Evolutionary conservation across 2,888 invertebrate species (phyloP).

Genomic region (Watsonalla cultraria): DNA sequence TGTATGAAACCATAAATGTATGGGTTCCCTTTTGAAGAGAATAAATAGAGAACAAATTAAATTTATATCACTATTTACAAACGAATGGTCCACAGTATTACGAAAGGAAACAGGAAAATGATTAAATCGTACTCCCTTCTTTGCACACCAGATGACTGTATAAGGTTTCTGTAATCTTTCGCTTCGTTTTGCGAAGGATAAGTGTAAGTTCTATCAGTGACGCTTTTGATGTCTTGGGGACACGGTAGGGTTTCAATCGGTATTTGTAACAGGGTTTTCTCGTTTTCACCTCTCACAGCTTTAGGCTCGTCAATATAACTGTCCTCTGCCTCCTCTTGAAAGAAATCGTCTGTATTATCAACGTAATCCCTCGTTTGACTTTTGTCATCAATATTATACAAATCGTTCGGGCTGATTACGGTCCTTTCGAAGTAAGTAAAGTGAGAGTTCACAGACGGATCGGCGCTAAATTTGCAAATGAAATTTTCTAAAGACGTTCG

Average conservation of each 20-base stretch:
- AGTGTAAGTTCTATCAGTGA: conserved; percentile 76
- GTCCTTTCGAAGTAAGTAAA: conserved; percentile 63
- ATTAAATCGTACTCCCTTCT: conserved; percentile 23
- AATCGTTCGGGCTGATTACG: conserved; percentile 57
- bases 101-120: conserved; percentile 30
- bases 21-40: conserved; percentile 23
- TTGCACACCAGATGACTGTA: conserved; percentile 42
- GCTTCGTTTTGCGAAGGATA: conserved; percentile 79
- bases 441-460: conserved; percentile 59
- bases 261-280: conserved; percentile 73
- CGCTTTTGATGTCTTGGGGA: conserved; percentile 80
- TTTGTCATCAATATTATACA: conserved; percentile 55
- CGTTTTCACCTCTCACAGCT: conserved; percentile 56
- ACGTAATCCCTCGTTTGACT: conserved; percentile 55
- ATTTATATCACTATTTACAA: conserved; percentile 23
- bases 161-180: conserved; percentile 71
- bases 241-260: conserved; percentile 79
- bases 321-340: conserved; percentile 63
- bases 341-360: conserved; percentile 55
- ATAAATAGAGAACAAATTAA: conserved; percentile 15
- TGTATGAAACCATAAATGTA: conserved; percentile 21
- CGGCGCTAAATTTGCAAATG: conserved; percentile 82
- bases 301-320: conserved; percentile 61
- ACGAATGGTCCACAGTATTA: conserved; percentile 30
- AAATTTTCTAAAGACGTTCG: conserved; percentile 85